Percentiles rank a stretch among this genome's conserved stretches.
Conservation (phyloP, 2,888 invertebrate species). For the Dasypolia templi region DNA sequence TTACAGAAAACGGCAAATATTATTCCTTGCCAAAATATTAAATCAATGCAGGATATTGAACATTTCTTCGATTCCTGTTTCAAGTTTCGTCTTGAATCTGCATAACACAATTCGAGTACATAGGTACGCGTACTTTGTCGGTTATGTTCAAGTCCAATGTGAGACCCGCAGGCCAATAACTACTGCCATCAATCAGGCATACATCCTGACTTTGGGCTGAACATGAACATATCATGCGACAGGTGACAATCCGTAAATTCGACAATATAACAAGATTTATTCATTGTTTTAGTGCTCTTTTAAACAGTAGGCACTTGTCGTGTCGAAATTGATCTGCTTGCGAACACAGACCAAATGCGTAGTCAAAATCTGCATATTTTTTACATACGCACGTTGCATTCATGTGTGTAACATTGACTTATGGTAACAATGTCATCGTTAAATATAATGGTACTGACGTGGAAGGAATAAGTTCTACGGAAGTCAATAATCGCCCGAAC, state of each 20-base stretch:
- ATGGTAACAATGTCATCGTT: conserved; percentile 59
- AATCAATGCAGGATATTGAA: conserved; percentile 56
- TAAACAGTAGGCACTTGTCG: not conserved
- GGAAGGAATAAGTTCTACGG: conserved; percentile 54
- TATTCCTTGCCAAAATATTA: conserved; percentile 27
- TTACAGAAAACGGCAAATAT: not conserved
- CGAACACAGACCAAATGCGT: not conserved
- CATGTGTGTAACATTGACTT: conserved; percentile 46
- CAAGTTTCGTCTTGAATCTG: conserved; percentile 43
- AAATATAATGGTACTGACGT: conserved; percentile 59
- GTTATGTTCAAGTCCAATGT: not conserved
- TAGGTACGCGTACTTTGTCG: no score
- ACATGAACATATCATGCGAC: not conserved
- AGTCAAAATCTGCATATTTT: conserved; percentile 39
- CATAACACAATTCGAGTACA: no score
- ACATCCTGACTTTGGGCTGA: not conserved
- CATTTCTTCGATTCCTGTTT: conserved; percentile 29
- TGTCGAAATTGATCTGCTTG: not conserved
- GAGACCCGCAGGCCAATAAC: no score
- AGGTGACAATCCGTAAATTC: not conserved
- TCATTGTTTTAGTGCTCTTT: not conserved
- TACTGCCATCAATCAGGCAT: not conserved
- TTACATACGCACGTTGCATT: conserved; percentile 19
- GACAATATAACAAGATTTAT: not conserved
- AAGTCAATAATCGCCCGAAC: conserved; percentile 37